A percentile compares a stretch with the other conserved stretches of the same genome.
phyloP scores from a whole-genome alignment of 2,797 vertebrate species.

The Otolemur crassicaudatus region DNA sequence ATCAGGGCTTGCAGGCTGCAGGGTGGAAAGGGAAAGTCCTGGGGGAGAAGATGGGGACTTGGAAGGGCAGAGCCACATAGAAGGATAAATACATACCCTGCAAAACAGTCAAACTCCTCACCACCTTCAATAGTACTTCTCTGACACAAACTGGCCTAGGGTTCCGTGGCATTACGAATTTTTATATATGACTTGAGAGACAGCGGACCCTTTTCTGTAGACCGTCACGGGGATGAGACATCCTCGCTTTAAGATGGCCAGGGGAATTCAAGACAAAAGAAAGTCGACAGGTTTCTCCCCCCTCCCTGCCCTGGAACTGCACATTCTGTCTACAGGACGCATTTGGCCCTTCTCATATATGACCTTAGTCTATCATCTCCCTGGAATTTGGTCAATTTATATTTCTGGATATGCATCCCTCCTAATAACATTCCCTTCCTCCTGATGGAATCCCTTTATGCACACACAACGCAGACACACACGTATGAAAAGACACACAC shows the following conservation, averaged over 20 bases:
- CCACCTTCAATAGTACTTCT: background rate
- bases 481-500: background rate
- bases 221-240: background rate
- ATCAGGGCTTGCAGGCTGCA: background rate
- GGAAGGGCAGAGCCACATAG: background rate
- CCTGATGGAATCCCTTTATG: too few relatives aligned
- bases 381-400: background rate
- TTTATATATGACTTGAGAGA: background rate
- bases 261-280: background rate
- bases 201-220: background rate
- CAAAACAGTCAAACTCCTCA: background rate
- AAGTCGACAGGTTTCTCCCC: background rate
- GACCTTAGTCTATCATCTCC: background rate
- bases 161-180: background rate
- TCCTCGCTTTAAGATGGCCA: background rate
- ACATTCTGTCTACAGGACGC: background rate
- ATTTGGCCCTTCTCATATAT: background rate
- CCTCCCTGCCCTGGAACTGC: background rate
- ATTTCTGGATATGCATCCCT: background rate
- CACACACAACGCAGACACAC: background rate
- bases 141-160: background rate
- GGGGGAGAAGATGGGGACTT: background rate
- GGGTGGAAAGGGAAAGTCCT: background rate
- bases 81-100: background rate
- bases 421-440: background rate